Percentiles rank a stretch among this genome's conserved stretches.
These are phyloP conservation scores for Falco cherrug DNA, from an alignment of 2,797 vertebrate species.

Conservation along the genomic window DNA sequence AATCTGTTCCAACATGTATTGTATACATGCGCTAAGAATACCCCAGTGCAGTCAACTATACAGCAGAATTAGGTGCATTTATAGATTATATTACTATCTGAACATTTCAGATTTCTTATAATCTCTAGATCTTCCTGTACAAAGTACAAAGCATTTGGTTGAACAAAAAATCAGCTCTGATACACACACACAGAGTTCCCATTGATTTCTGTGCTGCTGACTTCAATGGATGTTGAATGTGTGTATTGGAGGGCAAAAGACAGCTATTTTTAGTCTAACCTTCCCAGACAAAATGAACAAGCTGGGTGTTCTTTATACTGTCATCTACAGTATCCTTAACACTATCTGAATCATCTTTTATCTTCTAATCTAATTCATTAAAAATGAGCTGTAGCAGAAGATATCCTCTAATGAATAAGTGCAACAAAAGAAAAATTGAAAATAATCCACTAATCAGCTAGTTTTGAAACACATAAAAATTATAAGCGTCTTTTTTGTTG, in stretches of 20 bases:
- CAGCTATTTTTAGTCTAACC: slow-evolving; percentile 7
- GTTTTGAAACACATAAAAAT: neutral
- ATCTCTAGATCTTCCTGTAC: neutral
- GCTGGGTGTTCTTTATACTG: neutral
- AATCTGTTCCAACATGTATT: neutral
- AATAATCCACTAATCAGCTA: neutral
- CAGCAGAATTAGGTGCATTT: neutral
- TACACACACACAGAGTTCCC: neutral
- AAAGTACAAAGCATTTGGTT: neutral
- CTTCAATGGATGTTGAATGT: neutral
- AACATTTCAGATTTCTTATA: neutral
- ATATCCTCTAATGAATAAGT: neutral
- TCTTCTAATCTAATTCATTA: neutral
- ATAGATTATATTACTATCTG: neutral
- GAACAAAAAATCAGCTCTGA: slow-evolving; percentile 4
- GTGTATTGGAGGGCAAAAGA: neutral
- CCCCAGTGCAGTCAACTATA: neutral
- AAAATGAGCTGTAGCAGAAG: neutral
- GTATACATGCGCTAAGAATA: neutral
- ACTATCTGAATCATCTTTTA: neutral
- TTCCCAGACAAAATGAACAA: slow-evolving; percentile 2
- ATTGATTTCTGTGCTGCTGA: slow-evolving; percentile 7
- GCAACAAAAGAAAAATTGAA: neutral
- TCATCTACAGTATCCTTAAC: neutral
- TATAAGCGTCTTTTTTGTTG: neutral